Base-by-base conservation (phyloP, 1,140 invertebrate species). In the Steinernema khuongi region DNA sequence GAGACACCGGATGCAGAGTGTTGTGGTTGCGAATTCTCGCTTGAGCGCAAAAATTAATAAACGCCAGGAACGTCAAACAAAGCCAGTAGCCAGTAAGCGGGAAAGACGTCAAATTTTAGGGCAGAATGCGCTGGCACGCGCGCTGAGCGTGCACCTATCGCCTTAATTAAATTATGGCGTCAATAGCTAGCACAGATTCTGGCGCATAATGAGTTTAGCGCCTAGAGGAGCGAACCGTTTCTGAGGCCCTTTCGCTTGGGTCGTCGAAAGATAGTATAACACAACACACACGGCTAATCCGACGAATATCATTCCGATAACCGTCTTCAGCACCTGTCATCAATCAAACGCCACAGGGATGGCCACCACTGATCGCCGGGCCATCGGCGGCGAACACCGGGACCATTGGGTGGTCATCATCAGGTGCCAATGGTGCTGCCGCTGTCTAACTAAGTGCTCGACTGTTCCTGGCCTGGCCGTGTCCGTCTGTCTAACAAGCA, bases 131-230 rank as follows among this genome's bases (percentile, higher is more conserved):
- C 50, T 7, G 26, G 4, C 50, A 22, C 14, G 4, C 7, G 50
- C 50, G 50, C 26, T 11, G 4, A 26, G 22, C 26, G 50, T 22
- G 50, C 50, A 60, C 50, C 11, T 60, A 60, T 22, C 26, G 4
- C 19, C 26, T 60, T 60, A 60, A 60, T 60, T 60, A 60, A 60
- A 60, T 60, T 60, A 60, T 60, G 4, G 50, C 26, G 4, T 60
- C 50, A 22, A 60, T 60, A 26, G 50, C 50, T n/a, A 60, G 19
- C 50, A 60, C 14, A 60, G 50, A 60, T 60, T 60, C 50, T 7
- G 14, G 50, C 50, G 26, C 19, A 41, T n/a, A 26, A 26, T 22
- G 22, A 60, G 2, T 17, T 60, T 60, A 60, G 2, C 14, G 14
- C 14, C 4, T 60, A 60, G 14, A 17, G 50, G 11, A 26, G 50